These are phyloP conservation scores for Pampusana beccarii DNA, from an alignment of 2,113 vertebrate genomes.

Conservation along the genomic window DNA sequence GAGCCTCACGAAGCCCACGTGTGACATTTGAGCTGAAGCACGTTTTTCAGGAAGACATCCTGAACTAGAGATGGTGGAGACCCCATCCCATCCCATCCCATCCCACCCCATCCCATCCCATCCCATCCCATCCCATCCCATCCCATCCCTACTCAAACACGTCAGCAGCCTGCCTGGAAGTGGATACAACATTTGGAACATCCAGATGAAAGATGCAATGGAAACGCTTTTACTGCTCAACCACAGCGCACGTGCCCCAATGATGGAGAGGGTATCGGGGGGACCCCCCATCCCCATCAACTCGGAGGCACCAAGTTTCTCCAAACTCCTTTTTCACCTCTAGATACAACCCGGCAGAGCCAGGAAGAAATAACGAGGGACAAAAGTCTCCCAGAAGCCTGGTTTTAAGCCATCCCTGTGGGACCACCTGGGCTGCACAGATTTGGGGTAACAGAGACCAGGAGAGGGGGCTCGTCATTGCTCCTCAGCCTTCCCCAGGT, in stretches of 20 bases:
- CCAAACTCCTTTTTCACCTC: neutral
- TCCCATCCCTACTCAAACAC: fast-evolving
- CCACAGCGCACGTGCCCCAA: fast-evolving
- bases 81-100: too few species aligned
- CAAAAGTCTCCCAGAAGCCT: neutral
- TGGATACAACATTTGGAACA: neutral
- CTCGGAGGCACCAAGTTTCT: neutral
- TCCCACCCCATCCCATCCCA: too few species aligned
- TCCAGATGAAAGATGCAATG: neutral
- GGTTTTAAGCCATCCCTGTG: neutral
- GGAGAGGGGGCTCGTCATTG: too few species aligned
- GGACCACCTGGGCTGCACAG: neutral
- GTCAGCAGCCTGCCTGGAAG: neutral
- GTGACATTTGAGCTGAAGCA: neutral
- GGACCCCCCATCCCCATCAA: neutral
- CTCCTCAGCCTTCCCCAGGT: neutral
- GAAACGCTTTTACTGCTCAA: neutral
- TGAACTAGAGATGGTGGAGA: neutral
- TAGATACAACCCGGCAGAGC: neutral
- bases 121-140: too few species aligned
- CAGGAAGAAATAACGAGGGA: neutral
- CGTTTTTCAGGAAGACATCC: neutral
- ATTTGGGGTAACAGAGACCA: neutral
- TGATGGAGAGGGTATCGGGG: fast-evolving
- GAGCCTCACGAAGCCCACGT: neutral